Evolutionary conservation across 92 coral and sea anemone genomes (phyloP), one percentile per base, ranked within the genome.

Genomic region (Micromussa lordhowensis): DNA sequence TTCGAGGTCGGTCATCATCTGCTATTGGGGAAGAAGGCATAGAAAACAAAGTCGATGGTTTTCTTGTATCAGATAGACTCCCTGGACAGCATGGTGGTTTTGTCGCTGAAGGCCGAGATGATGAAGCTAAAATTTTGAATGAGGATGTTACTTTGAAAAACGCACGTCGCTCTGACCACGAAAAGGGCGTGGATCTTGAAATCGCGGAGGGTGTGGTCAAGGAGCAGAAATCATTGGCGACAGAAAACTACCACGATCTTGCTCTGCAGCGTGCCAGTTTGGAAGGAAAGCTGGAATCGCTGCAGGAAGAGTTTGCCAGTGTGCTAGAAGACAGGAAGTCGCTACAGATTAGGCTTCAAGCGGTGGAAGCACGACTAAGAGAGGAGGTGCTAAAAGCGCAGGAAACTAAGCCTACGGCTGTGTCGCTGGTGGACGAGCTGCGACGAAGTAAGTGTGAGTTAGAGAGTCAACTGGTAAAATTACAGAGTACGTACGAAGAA

Each of bases 231-330:
- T 75, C 70, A 31, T 74, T 70, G n/a, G 78, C 34, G 7, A 61
- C 32, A 24, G 88, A 77, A 35, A 59, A 22, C 75, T 88, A 80
- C 75, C 77, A 85, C 26, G 90, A 92, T 66, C 75, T 91, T 35
- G 90, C 78, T 55, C 90, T 89, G 54, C 96, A 94, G 49, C 91
- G 95, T 11, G 94, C 94, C 17, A 90, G 94, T 71, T 85, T 96
- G 82, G 95, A 93, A 55, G 95, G 99, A 48, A 96, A 89, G 44
- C 92, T 96, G 16, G 92, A 94, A 82, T 49, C 94, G 11, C 79
- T 95, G n/a, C 89, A 93, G 26, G 79, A 74, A 29, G 98, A 95
- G 64, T 95, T 91, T 84, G 82, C 88, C 0, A 61, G 32, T 24
- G 93, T 94, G 64, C 78, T 95, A 40, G 94, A 91, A 53, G 94